These are phyloP conservation scores for Pristiophorus japonicus DNA, from an alignment of 2,113 vertebrate species.

Conservation along the genomic window DNA sequence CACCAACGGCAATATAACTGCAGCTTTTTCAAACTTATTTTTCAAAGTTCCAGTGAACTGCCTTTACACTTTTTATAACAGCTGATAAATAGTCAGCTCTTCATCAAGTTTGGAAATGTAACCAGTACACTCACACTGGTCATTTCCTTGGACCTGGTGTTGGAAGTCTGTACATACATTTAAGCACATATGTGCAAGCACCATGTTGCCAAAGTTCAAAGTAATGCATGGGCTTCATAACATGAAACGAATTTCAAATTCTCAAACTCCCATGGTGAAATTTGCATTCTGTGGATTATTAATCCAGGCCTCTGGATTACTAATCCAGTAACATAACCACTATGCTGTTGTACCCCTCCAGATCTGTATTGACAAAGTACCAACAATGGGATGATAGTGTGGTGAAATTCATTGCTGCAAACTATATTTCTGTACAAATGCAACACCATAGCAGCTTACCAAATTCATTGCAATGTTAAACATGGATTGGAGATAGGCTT, in stretches of 20 bases:
- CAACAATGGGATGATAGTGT: neutral
- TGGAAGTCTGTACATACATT: neutral
- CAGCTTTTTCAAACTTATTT: neutral
- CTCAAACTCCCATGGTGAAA: no score
- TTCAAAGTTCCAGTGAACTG: neutral
- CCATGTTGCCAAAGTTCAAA: neutral
- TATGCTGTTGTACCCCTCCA: neutral
- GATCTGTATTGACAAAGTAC: neutral
- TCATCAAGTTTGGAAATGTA: neutral
- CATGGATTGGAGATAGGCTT: neutral
- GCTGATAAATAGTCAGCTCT: neutral
- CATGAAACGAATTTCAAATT: neutral
- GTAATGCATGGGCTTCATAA: neutral
- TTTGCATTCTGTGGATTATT: slow-evolving; percentile 1
- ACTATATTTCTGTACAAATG: neutral
- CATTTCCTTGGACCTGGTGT: neutral
- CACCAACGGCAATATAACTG: neutral
- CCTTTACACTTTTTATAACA: neutral
- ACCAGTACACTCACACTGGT: neutral
- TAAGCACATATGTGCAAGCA: neutral
- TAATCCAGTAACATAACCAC: neutral
- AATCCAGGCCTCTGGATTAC: neutral
- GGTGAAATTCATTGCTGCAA: neutral
- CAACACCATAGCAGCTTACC: neutral
- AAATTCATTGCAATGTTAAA: neutral